A percentile compares a stretch with the other conserved stretches of the same genome.
phyloP scores from a whole-genome alignment of 2,888 invertebrate species.

The Microplitis deprimator region DNA sequence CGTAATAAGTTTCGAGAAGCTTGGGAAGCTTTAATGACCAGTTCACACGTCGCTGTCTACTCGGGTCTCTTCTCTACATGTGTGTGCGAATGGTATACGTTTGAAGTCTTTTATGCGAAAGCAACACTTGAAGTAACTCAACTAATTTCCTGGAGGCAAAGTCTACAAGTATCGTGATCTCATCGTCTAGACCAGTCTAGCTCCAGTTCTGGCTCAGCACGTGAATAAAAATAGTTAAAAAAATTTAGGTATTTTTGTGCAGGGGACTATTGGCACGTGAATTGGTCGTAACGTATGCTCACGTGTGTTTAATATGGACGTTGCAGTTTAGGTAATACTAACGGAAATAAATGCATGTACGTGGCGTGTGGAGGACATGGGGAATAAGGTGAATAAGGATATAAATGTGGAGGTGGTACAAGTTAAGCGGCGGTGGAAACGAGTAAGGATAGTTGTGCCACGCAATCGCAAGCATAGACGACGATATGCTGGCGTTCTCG shows the following conservation, averaged over 20 bases:
- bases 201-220: background rate
- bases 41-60: slow-evolving; percentile 40
- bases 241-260: slow-evolving; percentile 44
- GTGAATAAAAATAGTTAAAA: background rate
- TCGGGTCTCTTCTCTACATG: too few relatives aligned
- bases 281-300: slow-evolving; percentile 32
- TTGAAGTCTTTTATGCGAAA: background rate
- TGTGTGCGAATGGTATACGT: background rate
- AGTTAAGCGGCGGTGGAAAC: background rate
- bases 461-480: slow-evolving; percentile 8
- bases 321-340: slow-evolving; percentile 18
- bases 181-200: background rate
- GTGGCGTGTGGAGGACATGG: slow-evolving; percentile 6
- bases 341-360: slow-evolving; percentile 36
- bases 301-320: slow-evolving; percentile 51
- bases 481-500: background rate
- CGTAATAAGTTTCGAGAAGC: slow-evolving; percentile 24
- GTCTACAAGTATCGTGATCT: background rate
- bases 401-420: background rate
- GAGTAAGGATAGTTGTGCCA: slow-evolving; percentile 8
- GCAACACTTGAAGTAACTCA: slow-evolving; percentile 4
- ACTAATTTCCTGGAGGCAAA: slow-evolving; percentile 28
- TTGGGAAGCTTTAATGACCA: slow-evolving; percentile 40
- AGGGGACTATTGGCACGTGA: slow-evolving; percentile 25
- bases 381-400: background rate